These are phyloP conservation scores for Lepus europaeus DNA, from an alignment of 2,113 vertebrate species.

Conservation along the genomic window DNA sequence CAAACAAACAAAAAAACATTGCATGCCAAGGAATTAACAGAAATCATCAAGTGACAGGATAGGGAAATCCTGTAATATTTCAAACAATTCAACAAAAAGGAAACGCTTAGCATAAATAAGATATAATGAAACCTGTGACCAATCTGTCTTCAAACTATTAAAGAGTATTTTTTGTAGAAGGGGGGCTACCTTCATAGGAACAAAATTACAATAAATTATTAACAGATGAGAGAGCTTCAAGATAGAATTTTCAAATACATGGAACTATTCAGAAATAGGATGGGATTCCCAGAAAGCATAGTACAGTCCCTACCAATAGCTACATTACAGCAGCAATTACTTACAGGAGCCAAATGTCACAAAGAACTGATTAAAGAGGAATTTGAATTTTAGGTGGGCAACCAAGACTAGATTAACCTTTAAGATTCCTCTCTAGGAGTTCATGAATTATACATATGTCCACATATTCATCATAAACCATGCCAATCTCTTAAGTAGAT, in stretches of 20 bases:
- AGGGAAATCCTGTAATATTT: not conserved
- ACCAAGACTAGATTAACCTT: not conserved
- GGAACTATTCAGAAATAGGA: constrained; percentile 34
- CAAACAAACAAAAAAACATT: too few species aligned
- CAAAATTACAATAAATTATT: constrained; percentile 6
- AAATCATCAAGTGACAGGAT: not conserved
- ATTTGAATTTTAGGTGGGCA: not conserved
- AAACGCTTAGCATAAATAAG: not conserved
- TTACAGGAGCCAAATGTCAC: not conserved
- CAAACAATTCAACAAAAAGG: constrained; percentile 52
- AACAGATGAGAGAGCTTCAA: not conserved
- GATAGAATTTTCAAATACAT: constrained; percentile 41
- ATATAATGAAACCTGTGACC: constrained; percentile 5
- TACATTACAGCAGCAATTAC: not conserved
- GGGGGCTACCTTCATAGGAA: not conserved
- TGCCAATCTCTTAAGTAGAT: not conserved
- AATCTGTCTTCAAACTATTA: not conserved
- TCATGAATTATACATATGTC: not conserved
- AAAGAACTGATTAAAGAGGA: not conserved
- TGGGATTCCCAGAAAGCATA: not conserved
- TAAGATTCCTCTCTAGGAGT: constrained; percentile 20
- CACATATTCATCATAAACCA: constrained; percentile 3
- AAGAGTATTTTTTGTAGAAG: constrained; percentile 11
- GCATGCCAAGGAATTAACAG: not conserved
- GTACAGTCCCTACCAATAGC: not conserved